Evolutionary conservation across 1,140 invertebrate species (phyloP).

Genomic region (Habropoda laboriosa): DNA sequence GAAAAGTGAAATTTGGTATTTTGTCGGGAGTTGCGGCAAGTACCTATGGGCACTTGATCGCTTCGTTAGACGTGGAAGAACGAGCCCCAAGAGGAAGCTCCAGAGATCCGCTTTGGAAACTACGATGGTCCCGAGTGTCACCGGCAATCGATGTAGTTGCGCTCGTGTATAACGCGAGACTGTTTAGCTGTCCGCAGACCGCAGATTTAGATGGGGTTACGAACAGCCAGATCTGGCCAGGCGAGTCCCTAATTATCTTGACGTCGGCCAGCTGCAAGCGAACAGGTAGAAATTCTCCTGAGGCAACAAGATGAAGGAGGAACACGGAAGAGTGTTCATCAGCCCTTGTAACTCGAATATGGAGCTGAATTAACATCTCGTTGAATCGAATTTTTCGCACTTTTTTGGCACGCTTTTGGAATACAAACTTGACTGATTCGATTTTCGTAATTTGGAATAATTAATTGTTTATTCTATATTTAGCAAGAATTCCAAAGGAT

Average conservation of each 20-base stretch:
- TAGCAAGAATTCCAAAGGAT: no score
- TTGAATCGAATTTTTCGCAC: no score
- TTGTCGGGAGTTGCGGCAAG: neutral
- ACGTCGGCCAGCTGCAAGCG: constrained; percentile 58
- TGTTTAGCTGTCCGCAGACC: constrained; percentile 57
- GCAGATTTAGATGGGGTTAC: constrained; percentile 72
- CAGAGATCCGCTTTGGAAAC: constrained; percentile 47
- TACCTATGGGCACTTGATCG: neutral
- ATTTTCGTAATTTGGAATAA: no score
- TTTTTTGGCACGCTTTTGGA: neutral
- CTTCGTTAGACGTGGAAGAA: neutral
- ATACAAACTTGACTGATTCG: no score
- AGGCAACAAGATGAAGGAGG: neutral
- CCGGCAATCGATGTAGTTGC: constrained; percentile 54
- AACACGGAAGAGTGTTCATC: neutral
- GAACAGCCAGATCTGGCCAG: constrained; percentile 63
- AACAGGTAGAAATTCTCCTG: constrained; percentile 66
- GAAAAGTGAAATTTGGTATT: neutral
- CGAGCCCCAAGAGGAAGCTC: constrained; percentile 2
- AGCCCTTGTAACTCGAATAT: neutral
- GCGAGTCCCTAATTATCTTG: constrained; percentile 66
- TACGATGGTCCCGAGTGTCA: constrained; percentile 43
- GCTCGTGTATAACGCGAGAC: constrained; percentile 56
- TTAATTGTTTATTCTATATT: no score
- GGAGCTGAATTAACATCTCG: neutral